Evolutionary conservation across 2,888 invertebrate genomes (phyloP).

Genomic region (Tipula unca): DNA sequence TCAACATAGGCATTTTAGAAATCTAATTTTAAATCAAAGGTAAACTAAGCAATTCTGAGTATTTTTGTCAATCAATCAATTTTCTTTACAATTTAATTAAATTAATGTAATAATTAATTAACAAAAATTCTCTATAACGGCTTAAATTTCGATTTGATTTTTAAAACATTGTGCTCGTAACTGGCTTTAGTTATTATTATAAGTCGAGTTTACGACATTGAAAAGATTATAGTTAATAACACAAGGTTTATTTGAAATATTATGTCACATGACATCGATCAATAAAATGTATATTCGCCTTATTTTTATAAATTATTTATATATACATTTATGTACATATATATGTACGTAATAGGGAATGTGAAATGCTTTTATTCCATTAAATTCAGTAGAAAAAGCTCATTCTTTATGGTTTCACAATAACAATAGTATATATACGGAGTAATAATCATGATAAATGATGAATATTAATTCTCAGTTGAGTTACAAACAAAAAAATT

Average conservation of each 20-base stretch:
- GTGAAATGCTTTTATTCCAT: background rate
- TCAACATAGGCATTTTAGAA: no score
- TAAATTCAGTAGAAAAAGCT: background rate
- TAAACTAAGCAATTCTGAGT: no score
- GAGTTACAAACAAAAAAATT: background rate
- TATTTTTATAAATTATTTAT: background rate
- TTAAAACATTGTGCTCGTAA: no score
- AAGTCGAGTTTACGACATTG: background rate
- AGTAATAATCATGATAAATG: background rate
- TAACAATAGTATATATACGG: background rate
- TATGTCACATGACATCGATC: background rate
- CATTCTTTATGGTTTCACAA: background rate
- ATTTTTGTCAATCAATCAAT: no score
- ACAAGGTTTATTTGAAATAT: background rate
- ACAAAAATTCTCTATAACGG: no score
- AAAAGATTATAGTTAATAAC: background rate
- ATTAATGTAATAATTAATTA: no score
- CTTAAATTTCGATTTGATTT: no score
- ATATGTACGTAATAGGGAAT: background rate
- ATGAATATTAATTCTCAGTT: constrained; percentile 14
- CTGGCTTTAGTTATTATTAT: background rate
- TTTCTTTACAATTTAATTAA: no score
- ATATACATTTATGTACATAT: no score
- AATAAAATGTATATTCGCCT: background rate
- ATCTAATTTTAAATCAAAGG: no score